phyloP scores from a whole-genome alignment of 30 jellyfish, hydroid and myxozoan species.

The Aurelia sp. region DNA sequence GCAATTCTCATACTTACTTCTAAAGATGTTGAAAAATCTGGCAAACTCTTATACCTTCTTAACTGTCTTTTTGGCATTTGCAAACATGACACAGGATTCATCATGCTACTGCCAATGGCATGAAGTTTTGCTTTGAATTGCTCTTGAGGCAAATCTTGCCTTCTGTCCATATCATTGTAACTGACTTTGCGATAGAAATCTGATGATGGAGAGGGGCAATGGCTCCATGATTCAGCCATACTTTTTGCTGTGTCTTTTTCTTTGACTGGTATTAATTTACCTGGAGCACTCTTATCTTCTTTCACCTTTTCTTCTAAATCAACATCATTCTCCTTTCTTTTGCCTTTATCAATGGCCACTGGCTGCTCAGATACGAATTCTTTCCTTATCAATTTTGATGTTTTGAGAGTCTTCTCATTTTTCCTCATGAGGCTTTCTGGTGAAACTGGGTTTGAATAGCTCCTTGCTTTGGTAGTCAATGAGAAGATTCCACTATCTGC shows the following conservation, averaged over 20 bases:
- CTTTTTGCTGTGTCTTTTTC: neutral
- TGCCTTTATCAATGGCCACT: neutral
- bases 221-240: slow-evolving; percentile 72
- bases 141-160: slow-evolving; percentile 83
- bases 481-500: slow-evolving; percentile 35
- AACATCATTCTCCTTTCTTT: neutral
- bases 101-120: slow-evolving; percentile 35
- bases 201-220: slow-evolving; percentile 84
- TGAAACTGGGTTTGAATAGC: slow-evolving; percentile 12
- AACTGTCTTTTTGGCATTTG: neutral
- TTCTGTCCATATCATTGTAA: slow-evolving; percentile 72
- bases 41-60: slow-evolving; percentile 1
- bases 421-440: no score
- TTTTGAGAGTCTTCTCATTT: no score
- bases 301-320: neutral
- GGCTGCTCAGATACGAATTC: neutral
- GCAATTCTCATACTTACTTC: slow-evolving; percentile 61
- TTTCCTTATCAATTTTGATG: neutral
- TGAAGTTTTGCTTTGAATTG: slow-evolving; percentile 79
- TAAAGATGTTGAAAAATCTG: slow-evolving; percentile 38
- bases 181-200: slow-evolving; percentile 63
- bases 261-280: neutral
- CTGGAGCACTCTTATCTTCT: neutral
- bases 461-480: neutral
- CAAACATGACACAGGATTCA: slow-evolving; percentile 29